Evolutionary conservation across 2,797 vertebrate genomes (phyloP).

Genomic region (Phoebastria nigripes): DNA sequence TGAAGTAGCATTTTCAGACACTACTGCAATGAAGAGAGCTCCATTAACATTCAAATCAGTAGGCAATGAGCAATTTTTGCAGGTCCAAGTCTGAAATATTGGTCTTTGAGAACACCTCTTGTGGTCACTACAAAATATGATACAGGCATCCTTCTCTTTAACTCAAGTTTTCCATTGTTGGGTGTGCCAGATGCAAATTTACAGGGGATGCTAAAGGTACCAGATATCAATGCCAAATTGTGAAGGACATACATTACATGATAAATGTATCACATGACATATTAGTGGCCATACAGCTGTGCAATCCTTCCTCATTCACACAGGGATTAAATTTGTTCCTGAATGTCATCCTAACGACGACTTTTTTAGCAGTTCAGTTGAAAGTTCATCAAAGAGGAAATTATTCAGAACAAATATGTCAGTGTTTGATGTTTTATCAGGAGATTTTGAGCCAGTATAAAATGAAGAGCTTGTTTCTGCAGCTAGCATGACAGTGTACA

Average conservation of each 20-base stretch:
- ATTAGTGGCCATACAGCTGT: not conserved
- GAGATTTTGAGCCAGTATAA: not conserved
- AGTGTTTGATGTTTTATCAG: not conserved
- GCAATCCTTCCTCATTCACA: not conserved
- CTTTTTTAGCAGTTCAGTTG: not conserved
- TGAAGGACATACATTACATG: not conserved
- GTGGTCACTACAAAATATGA: not conserved
- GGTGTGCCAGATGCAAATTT: not conserved
- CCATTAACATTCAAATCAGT: not conserved
- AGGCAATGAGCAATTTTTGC: not conserved
- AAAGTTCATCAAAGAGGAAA: not conserved
- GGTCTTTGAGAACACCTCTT: not conserved
- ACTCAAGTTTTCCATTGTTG: not conserved
- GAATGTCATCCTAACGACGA: not conserved
- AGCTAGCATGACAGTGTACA: not conserved
- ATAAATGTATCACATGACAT: not conserved
- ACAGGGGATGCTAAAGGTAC: not conserved
- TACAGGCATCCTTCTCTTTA: not conserved
- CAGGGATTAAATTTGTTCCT: not conserved
- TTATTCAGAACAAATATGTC: not conserved
- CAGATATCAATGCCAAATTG: not conserved
- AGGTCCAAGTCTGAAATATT: not conserved
- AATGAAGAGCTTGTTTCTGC: not conserved
- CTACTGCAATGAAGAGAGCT: not conserved
- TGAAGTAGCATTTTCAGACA: not conserved